phyloP scores from a whole-genome alignment of 1,140 invertebrate genomes.

The Chionoecetes opilio region DNA sequence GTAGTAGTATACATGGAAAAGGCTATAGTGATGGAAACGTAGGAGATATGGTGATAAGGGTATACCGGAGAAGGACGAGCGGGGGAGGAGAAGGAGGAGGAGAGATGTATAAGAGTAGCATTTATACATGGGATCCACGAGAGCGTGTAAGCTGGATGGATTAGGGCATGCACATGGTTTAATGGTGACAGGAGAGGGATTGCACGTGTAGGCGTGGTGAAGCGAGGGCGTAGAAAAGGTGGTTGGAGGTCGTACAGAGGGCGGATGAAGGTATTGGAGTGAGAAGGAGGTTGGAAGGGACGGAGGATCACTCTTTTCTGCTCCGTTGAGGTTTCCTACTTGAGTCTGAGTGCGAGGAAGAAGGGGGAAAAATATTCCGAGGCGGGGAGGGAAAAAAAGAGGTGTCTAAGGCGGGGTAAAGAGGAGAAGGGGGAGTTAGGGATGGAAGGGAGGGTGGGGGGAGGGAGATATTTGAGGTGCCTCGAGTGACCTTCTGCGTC shows the following conservation, averaged over 20 bases:
- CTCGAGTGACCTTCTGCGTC: not conserved
- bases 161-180: not conserved
- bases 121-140: not conserved
- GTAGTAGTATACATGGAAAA: no score
- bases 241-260: not conserved
- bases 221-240: not conserved
- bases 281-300: not conserved
- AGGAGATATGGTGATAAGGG: not conserved
- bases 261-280: no score
- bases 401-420: not conserved
- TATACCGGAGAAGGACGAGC: not conserved
- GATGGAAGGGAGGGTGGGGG: not conserved
- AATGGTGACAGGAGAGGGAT: not conserved
- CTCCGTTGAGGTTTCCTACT: not conserved
- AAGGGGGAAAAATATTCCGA: not conserved
- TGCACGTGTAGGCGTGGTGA: no score
- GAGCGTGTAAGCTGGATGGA: no score
- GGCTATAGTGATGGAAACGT: not conserved
- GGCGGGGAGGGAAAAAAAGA: not conserved
- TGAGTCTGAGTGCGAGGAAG: not conserved
- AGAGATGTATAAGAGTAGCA: not conserved
- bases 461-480: not conserved
- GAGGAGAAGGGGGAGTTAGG: not conserved
- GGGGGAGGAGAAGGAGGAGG: not conserved
- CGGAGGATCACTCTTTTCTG: not conserved